A percentile compares a stretch with the other conserved stretches of the same genome.
Conservation (phyloP, 2,888 invertebrate species). For the Hirtodrosophila histrioides region DNA sequence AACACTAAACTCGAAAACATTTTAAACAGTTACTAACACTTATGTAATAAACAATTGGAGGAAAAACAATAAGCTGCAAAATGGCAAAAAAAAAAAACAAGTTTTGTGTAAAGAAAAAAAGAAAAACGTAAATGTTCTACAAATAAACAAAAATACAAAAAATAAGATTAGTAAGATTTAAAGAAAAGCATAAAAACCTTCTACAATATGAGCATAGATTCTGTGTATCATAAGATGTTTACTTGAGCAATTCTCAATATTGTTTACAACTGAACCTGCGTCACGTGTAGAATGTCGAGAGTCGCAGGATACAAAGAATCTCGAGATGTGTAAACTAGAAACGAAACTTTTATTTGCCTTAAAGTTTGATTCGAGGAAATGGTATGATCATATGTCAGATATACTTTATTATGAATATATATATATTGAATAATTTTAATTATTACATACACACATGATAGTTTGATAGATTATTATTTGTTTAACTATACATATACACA, state of each 20-base stretch:
- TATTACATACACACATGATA: conserved; percentile 13
- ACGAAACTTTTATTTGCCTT: conserved; percentile 84
- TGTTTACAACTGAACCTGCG: conserved; percentile 20
- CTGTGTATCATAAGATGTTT: conserved; percentile 40
- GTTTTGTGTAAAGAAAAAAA: conserved; percentile 46
- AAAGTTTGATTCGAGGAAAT: conserved; percentile 70
- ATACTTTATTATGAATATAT: conserved; percentile 19
- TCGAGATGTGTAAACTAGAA: conserved; percentile 78
- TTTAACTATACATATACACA: conserved; percentile 33
- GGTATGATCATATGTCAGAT: conserved; percentile 28
- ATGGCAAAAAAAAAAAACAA: conserved; percentile 60
- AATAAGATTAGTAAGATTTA: conserved; percentile 54
- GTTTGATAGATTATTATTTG: conserved; percentile 49
- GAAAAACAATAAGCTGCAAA: conserved; percentile 67
- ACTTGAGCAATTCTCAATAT: conserved; percentile 27
- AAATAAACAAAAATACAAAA: conserved; percentile 41
- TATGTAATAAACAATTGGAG: conserved; percentile 58
- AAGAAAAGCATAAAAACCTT: conserved; percentile 34
- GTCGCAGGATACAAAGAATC: conserved; percentile 30
- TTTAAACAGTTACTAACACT: conserved; percentile 80
- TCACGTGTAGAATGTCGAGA: conserved; percentile 9
- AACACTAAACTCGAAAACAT: conserved; percentile 66
- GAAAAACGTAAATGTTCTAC: conserved; percentile 70
- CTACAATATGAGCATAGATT: conserved; percentile 44
- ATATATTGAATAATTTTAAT: conserved; percentile 32